Percentiles rank a stretch among this genome's conserved stretches.
Evolutionary conservation across 2,888 invertebrate species (phyloP).

Genomic region (Crioceris asparagi): DNA sequence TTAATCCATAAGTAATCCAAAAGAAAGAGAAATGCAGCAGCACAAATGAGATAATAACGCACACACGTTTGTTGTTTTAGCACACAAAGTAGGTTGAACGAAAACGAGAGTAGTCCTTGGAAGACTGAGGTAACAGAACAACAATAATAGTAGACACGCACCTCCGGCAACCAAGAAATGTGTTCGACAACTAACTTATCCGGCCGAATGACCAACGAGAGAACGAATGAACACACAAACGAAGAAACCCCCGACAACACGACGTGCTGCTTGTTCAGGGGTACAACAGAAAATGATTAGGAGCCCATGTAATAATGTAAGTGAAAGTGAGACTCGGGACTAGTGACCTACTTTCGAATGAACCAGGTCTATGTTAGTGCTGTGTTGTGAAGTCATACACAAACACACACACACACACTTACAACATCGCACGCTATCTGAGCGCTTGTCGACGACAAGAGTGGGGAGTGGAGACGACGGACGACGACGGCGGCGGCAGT

Average conservation of each 20-base stretch:
- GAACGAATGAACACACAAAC: neutral
- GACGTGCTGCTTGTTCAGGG: constrained; percentile 43
- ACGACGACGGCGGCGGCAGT: constrained; percentile 15
- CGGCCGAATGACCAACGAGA: constrained; percentile 10
- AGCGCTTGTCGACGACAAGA: constrained; percentile 18
- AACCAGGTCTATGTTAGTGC: constrained; percentile 86
- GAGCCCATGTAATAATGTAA: constrained; percentile 74
- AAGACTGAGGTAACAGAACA: too few relatives aligned
- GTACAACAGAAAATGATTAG: constrained; percentile 63
- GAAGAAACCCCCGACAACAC: constrained; percentile 3
- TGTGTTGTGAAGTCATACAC: constrained; percentile 36
- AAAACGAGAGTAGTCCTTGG: neutral
- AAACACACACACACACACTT: constrained; percentile 30
- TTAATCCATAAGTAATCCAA: neutral
- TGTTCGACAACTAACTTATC: constrained; percentile 16
- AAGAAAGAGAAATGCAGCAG: neutral
- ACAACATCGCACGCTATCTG: constrained; percentile 35
- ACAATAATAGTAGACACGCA: constrained; percentile 11
- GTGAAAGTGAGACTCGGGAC: constrained; percentile 73
- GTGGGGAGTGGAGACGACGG: too few relatives aligned
- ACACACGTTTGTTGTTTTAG: too few relatives aligned
- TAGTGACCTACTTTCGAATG: constrained; percentile 80
- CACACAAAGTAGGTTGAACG: too few relatives aligned
- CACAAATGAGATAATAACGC: too few relatives aligned
- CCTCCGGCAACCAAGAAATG: constrained; percentile 16